Evolutionary conservation across 2,797 vertebrate genomes (phyloP), one percentile per base, ranked within the genome.

Genomic region (Melanotaenia boesemani): DNA sequence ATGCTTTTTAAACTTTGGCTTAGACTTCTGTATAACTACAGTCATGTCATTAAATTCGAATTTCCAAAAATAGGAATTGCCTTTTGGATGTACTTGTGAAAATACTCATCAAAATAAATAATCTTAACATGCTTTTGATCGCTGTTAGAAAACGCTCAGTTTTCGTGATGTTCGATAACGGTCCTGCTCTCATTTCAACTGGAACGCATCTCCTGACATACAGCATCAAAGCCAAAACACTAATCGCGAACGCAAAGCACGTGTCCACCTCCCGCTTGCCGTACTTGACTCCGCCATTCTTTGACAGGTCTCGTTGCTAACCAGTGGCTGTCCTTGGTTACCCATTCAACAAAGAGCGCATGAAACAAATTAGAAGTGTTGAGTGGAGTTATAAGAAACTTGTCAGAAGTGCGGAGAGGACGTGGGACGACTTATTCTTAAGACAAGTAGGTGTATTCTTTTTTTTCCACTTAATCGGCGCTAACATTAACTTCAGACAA

Each of bases 221-320:
- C 26, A 37, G 5, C 34, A 28, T 6, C 12, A 57, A 69, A 56
- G 46, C 16, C 22, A 34, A 50, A 83, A 69, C 54, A 76, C 22
- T 37, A 1, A 87, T 82, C 80, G 79, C 91, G 80, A 91, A 89
- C 89, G 89, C 76, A 82, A 58, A 68, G 79, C 91, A 88, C 89
- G 83, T 92, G 89, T 78, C 18, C 34, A 24, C 85, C 61, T 90
- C 71, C 4, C 24, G 85, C 89, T 92, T 85, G 87, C 92, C 92
- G 91, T 93, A 93, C 64, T 87, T 82, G 63, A 78, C 77, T 76
- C 75, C 86, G 88, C 91, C 85, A 85, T 88, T 85, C 68, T 70
- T 84, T 88, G 87, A 76, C 86, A 85, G 81, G 0, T 73, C 63
- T 36, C 30, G 83, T 86, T 82, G 88, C 87, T 90, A 91, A 74